These are phyloP conservation scores for Netelia fuscicornis DNA, from an alignment of 2,888 invertebrate species.

Conservation along the genomic window DNA sequence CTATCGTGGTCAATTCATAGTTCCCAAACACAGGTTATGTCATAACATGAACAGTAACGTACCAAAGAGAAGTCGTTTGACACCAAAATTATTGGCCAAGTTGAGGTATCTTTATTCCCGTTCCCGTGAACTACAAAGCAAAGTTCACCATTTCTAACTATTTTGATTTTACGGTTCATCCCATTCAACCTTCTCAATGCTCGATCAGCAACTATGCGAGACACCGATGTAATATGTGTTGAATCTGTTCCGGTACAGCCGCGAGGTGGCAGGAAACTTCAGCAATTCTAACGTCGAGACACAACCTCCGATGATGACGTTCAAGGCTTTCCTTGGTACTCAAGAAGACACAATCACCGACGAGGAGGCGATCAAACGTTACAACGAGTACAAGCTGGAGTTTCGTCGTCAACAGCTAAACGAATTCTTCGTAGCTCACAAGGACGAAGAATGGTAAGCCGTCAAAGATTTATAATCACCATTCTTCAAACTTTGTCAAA, in stretches of 20 bases:
- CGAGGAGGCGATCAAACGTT: constrained; percentile 97
- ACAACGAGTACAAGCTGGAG: constrained; percentile 99
- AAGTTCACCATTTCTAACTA: background rate
- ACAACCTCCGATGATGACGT: constrained; percentile 97
- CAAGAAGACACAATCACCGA: constrained; percentile 99
- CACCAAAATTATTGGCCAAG: constrained; percentile 79
- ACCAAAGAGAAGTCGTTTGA: constrained; percentile 79
- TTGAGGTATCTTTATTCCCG: constrained; percentile 74
- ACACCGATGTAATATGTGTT: background rate
- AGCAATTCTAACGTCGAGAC: constrained; percentile 87
- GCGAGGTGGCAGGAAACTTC: constrained; percentile 83
- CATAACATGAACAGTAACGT: constrained; percentile 22
- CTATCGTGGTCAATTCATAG: constrained; percentile 32
- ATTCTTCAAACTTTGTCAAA: background rate
- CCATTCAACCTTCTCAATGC: constrained; percentile 32
- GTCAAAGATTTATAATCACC: background rate
- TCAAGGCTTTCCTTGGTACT: constrained; percentile 97
- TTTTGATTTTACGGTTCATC: constrained; percentile 14
- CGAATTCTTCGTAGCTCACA: constrained; percentile 99
- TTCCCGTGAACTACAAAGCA: background rate
- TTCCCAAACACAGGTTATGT: background rate
- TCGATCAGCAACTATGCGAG: background rate
- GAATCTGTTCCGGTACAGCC: constrained; percentile 69
- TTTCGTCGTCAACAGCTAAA: constrained; percentile 98
- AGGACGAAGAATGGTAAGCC: constrained; percentile 99